Base-by-base conservation (phyloP, 1,140 invertebrate genomes). In the roundworm (Caenorhabditis elegans) region DNA sequence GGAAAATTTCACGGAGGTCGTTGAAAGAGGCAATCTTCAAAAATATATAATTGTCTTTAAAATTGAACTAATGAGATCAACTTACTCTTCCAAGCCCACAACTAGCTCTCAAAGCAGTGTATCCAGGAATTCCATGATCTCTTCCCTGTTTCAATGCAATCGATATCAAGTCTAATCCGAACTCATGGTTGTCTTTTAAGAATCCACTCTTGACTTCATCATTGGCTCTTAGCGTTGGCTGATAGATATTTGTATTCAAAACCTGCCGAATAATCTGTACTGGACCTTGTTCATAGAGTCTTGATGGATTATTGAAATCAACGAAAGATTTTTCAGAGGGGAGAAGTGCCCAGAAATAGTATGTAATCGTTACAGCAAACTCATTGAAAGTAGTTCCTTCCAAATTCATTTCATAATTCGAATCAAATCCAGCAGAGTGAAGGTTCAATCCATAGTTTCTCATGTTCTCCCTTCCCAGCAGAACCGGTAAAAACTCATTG, bases 91-190 rank as follows among this genome's bases (percentile, higher is more conserved):
- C 82, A 6, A 83, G 55, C 75, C 82, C 93, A 87, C 94, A 95
- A 17, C 94, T 91, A 55, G 92, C 90, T 80, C 95, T 90, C 91
- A 95, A 96, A 70, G 92, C 91, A 75, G 93, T 93, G 88, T 97
- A 98, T 19, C 92, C 89, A 1, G 94, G 93, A 26, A 98, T 86
- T 0, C 95, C 96, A 86, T 96, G 94, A 90, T 98, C 96, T 80
- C 96, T 91, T 11, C 95, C 95, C 83, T 93, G 88, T 89, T 94
- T 93, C 28, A 94, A 92, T 84, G 93, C 92, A 24, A 93, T 86
- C 2, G 93, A 88, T 4, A 91, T 90, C 81, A 93, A 88, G 88
- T 92, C 92, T 83, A 93, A 87, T 15, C 92, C 92, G 22, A 87
- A 36, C 4, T 82, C 76, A 24, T 78, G 43, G n/a, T 82, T 78